Percentiles rank a stretch among this genome's conserved stretches.
Evolutionary conservation across 2,113 vertebrate genomes (phyloP).

Genomic region (Ptyas mucosa): DNA sequence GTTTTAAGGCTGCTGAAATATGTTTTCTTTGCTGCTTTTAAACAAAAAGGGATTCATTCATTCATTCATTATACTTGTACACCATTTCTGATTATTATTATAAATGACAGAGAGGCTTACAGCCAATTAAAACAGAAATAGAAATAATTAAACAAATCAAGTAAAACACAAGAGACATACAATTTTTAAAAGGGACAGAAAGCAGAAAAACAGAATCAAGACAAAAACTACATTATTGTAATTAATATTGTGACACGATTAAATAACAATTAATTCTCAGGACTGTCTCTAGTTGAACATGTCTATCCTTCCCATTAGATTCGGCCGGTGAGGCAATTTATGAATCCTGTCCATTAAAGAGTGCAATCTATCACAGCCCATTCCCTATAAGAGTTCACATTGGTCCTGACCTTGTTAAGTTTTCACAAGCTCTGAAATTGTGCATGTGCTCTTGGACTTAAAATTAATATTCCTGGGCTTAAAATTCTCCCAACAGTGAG

Average conservation of each 20-base stretch:
- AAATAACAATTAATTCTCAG: neutral
- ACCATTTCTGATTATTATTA: neutral
- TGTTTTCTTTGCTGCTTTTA: neutral
- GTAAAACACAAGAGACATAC: neutral
- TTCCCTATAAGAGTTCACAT: neutral
- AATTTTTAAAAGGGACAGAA: neutral
- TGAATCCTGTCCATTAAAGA: neutral
- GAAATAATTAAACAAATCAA: neutral
- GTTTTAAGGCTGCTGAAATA: neutral
- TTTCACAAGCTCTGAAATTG: neutral
- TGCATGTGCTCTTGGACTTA: neutral
- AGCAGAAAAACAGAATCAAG: neutral
- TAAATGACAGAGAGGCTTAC: neutral
- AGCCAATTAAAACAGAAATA: neutral
- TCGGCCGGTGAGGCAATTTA: neutral
- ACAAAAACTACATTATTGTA: neutral
- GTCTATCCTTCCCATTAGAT: neutral
- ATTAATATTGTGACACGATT: neutral
- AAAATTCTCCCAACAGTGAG: no score
- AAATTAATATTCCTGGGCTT: neutral
- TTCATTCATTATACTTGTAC: neutral
- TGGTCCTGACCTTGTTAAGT: neutral
- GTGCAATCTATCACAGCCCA: neutral
- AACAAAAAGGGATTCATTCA: neutral
- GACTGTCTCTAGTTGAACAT: neutral